phyloP scores from a whole-genome alignment of 2,797 vertebrate species.

The Microctenopoma lineatum region DNA sequence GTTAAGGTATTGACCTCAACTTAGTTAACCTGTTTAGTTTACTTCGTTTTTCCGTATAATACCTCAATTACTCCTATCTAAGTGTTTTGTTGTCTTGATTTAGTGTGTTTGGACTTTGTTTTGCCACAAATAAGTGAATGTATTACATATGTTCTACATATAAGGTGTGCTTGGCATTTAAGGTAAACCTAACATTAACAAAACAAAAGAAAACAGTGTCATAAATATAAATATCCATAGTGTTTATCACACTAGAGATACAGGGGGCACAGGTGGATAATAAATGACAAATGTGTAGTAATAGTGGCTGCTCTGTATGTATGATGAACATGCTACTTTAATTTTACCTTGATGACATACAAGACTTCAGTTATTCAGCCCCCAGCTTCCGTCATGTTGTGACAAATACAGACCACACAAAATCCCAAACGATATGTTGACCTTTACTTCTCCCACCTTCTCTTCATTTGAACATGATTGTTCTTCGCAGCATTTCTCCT shows the following conservation, averaged over 20 bases:
- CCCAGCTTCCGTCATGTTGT: constrained; percentile 23
- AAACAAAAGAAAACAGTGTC: too few species aligned
- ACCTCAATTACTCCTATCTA: too few species aligned
- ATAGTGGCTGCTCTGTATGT: not conserved
- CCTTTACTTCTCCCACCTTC: constrained; percentile 29
- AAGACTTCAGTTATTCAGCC: constrained; percentile 55
- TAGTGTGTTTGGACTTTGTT: too few species aligned
- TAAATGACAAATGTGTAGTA: not conserved
- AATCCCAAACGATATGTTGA: constrained; percentile 40
- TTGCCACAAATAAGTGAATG: too few species aligned
- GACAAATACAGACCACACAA: constrained; percentile 44
- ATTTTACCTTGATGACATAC: constrained; percentile 61
- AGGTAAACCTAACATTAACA: too few species aligned
- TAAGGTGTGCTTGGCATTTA: too few species aligned
- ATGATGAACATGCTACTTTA: constrained; percentile 43
- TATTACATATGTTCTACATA: too few species aligned
- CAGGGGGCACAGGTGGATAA: not conserved
- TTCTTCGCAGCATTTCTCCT: constrained; percentile 31
- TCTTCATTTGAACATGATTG: constrained; percentile 21
- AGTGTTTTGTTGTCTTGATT: too few species aligned
- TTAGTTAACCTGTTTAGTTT: too few species aligned
- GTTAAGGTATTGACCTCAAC: too few species aligned
- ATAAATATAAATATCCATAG: too few species aligned
- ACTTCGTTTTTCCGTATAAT: too few species aligned
- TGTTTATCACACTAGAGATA: not conserved